Percentiles rank a stretch among this genome's conserved stretches.
These are phyloP conservation scores for Notechis scutatus DNA, from an alignment of 2,113 vertebrate genomes.

Conservation along the genomic window DNA sequence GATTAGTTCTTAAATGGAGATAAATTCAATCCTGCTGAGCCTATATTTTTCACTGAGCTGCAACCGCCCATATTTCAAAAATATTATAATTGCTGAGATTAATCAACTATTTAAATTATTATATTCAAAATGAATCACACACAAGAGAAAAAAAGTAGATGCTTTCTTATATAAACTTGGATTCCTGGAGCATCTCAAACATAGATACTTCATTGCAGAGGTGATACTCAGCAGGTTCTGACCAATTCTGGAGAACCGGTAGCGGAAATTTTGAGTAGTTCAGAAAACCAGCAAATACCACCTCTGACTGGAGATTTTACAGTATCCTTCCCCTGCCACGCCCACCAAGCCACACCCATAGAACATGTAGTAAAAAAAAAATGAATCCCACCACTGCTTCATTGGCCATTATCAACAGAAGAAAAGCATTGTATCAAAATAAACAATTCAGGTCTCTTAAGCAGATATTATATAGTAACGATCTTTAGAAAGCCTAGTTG, in stretches of 20 bases:
- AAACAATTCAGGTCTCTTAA: neutral
- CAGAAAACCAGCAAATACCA: no score
- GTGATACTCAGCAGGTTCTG: no score
- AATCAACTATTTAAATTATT: neutral
- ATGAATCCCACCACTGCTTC: no score
- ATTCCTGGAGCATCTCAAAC: neutral
- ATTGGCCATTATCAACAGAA: neutral
- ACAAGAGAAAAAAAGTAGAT: neutral
- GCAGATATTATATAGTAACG: neutral
- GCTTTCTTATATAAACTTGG: neutral
- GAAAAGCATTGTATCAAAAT: neutral
- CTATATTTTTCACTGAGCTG: neutral
- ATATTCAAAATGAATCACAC: neutral
- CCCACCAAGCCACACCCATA: no score
- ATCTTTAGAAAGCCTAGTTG: neutral
- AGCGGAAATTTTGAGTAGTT: no score
- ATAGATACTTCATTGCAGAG: neutral
- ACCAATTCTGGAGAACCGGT: no score
- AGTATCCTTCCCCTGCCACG: no score
- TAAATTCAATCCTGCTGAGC: neutral
- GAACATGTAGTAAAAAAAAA: no score
- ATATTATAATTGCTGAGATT: neutral
- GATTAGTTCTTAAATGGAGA: neutral
- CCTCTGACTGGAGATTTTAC: no score
- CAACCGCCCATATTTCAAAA: neutral